phyloP scores from a whole-genome alignment of 2,113 vertebrate species.

The Thalassoma bifasciatum region DNA sequence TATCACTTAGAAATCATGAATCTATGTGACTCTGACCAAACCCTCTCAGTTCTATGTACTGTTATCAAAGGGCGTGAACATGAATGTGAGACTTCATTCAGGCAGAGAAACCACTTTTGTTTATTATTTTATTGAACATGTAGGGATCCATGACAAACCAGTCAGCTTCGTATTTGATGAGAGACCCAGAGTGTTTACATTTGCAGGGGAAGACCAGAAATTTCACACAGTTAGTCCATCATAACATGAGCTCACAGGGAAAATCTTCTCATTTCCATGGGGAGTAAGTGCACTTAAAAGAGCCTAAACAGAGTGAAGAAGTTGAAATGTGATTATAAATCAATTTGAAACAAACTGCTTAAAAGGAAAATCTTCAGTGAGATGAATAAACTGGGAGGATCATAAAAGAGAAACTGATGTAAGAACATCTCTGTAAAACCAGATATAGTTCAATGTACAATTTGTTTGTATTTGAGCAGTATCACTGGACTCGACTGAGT shows the following conservation, averaged over 20 bases:
- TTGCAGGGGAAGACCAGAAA: neutral
- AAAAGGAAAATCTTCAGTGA: neutral
- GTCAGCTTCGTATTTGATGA: conserved; percentile 11
- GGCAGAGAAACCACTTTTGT: neutral
- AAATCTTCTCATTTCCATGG: conserved; percentile 45
- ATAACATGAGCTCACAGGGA: conserved; percentile 22
- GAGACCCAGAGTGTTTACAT: conserved; percentile 31
- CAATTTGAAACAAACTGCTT: neutral
- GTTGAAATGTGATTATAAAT: neutral
- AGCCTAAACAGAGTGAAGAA: conserved; percentile 15
- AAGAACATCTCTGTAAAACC: neutral
- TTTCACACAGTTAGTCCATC: conserved; percentile 6
- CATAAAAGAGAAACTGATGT: neutral
- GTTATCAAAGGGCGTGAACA: too few relatives aligned
- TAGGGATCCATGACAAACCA: conserved; percentile 44
- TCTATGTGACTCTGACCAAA: too few relatives aligned
- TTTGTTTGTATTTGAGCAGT: neutral
- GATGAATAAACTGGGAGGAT: neutral
- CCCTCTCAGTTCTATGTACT: too few relatives aligned
- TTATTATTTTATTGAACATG: conserved; percentile 55
- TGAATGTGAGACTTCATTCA: neutral
- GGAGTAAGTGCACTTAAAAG: conserved; percentile 74
- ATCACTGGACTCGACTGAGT: neutral
- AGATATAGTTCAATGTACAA: neutral
- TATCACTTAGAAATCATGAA: too few relatives aligned